Conservation (phyloP, 2,888 invertebrate species). For the Dorcus parallelipipedus region DNA sequence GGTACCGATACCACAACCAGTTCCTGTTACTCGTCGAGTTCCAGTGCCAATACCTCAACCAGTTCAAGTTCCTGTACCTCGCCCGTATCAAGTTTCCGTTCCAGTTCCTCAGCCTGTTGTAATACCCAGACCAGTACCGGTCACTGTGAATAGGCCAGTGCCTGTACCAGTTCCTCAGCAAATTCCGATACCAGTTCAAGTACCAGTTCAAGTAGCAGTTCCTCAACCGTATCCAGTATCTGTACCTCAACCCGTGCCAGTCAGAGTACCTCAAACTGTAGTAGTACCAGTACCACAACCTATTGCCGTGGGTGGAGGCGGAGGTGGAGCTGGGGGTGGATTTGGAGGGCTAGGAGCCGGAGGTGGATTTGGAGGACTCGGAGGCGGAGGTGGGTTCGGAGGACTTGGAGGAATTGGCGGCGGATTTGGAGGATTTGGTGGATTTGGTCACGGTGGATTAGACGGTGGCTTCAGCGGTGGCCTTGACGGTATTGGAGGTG, state of each 20-base stretch:
- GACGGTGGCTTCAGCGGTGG: constrained; percentile 9
- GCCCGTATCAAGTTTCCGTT: constrained; percentile 50
- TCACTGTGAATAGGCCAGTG: constrained; percentile 40
- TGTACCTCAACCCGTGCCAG: constrained; percentile 52
- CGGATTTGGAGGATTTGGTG: constrained; percentile 8
- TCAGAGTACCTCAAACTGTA: constrained; percentile 49
- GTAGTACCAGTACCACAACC: constrained; percentile 56
- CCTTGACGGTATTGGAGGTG: constrained; percentile 15
- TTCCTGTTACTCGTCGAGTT: constrained; percentile 43
- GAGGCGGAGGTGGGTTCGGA: constrained; percentile 19
- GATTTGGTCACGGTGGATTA: constrained; percentile 1
- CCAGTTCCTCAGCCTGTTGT: constrained; percentile 48
- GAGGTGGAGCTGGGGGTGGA: constrained; percentile 20
- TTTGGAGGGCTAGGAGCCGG: constrained; percentile 24
- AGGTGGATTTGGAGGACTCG: constrained; percentile 23
- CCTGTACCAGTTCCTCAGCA: constrained; percentile 45
- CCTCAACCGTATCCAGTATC: constrained; percentile 55
- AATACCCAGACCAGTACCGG: constrained; percentile 17
- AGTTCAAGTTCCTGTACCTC: constrained; percentile 52
- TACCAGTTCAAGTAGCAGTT: constrained; percentile 54
- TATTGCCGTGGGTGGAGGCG: constrained; percentile 46
- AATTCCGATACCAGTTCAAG: constrained; percentile 46
- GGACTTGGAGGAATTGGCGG: constrained; percentile 14
- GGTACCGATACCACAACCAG: constrained; percentile 41
- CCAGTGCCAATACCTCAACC: constrained; percentile 55